Evolutionary conservation across 2,797 vertebrate species (phyloP).

Genomic region (Dipus sagitta): DNA sequence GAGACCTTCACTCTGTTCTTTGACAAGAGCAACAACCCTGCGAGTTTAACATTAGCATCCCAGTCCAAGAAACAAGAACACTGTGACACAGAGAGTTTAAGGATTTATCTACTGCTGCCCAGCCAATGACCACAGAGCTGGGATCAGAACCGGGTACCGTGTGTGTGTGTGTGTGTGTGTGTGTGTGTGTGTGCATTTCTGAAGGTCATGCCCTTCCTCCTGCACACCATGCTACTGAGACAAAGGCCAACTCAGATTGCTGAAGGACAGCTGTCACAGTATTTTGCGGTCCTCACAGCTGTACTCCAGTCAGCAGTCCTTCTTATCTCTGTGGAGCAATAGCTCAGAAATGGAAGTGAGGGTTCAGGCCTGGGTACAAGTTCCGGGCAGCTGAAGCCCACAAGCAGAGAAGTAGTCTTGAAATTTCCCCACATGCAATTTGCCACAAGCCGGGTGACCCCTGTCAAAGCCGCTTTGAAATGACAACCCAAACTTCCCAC

Average conservation of each 20-base stretch:
- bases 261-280: neutral
- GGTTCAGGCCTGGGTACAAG: neutral
- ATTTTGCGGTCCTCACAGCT: neutral
- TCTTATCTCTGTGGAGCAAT: constrained; percentile 16
- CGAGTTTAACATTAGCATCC: no score
- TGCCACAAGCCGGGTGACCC: neutral
- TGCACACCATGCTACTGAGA: no score
- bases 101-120: no score
- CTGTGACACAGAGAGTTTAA: no score
- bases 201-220: neutral
- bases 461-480: neutral
- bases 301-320: neutral
- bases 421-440: constrained; percentile 6
- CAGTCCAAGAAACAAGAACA: no score
- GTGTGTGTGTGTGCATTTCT: no score
- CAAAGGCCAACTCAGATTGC: neutral
- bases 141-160: neutral
- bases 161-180: no score
- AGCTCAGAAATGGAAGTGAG: constrained; percentile 46
- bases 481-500: neutral
- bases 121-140: neutral
- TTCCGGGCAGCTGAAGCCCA: constrained; percentile 6
- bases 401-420: neutral
- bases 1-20: no score
- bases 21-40: no score